Base-by-base conservation (phyloP, 2,888 invertebrate genomes). In the Chironomus tentans region DNA sequence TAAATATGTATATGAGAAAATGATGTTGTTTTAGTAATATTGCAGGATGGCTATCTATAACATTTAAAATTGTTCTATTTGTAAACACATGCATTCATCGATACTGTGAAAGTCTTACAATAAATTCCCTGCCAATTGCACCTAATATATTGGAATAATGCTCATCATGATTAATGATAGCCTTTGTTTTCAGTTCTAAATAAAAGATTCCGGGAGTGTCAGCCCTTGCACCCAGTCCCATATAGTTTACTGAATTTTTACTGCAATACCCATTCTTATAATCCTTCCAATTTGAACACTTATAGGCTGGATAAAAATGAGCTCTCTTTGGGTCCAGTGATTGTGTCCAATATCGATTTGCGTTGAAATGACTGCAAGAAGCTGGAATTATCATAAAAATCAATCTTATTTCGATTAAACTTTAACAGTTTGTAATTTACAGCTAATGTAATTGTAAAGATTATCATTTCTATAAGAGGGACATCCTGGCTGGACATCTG, bases 351-450 rank as follows among this genome's bases (percentile, higher is more conserved):
- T 74, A 74, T 18, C 68, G 74, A 6, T 48, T 22, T 0, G 74
- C 74, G 47, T 68, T 68, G 4, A 68, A 24, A 22, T 74, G 74
- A 15, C 74, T 74, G 47, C 65, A 65, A 10, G 2, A 65, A 4
- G 21, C 65, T 65, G 12, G 10, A 38, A 38, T 10, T 2, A 38
- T 10, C 5, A 1, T 4, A 3, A 28, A 28, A 28, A n/a, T n/a
- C n/a, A n/a, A n/a, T n/a, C n/a, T n/a, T n/a, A n/a, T n/a, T n/a
- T n/a, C n/a, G n/a, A n/a, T n/a, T n/a, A 28, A 28, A 3, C 3
- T 24, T 24, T 24, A 3, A 3, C 28, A 28, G 3, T n/a, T n/a
- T n/a, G n/a, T n/a, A n/a, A 10, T 10, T 38, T 10, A 38, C 38
- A 38, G 38, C 38, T 38, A 2, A 38, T 2, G 10, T 38, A 38